Evolutionary conservation across 30 jellyfish, hydroid and myxozoan genomes (phyloP), one percentile per base, ranked within the genome.

Genomic region (Chrysaora quinquecirrha): DNA sequence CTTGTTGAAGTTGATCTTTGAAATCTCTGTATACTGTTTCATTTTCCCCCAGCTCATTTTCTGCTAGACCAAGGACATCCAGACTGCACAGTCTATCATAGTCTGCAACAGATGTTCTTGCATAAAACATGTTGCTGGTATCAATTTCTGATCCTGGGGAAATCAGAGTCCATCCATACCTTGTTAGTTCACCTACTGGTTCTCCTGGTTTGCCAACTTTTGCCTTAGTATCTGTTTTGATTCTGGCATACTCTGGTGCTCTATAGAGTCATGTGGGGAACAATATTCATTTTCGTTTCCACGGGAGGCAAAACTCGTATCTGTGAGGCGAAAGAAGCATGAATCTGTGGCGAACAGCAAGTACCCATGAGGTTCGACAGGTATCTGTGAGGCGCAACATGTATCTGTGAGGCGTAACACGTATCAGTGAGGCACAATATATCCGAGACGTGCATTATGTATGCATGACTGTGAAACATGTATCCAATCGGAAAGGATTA

Each of bases 21-120:
- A 77, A 77, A 75, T 61, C 30, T 9, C 24, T 20, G 30, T 47
- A 19, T 25, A 63, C 86, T n/a, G 75, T 2, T 10, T 71, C 0
- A 34, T 77, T 33, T 24, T n/a, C n/a, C n/a, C 71, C 71, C 24
- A 19, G 16, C 32, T 29, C 30, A 0, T 25, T 16, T 3, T 77
- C 86, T 63, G 24, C 35, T 22, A 77, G n/a, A 60, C 89, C 89
- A 18, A 77, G 0, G 12, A 77, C 72, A 34, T 77, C 89, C 60
- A 77, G 49, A 10, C 80, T 23, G 74, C 89, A 63, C 12, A 77
- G 86, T 12, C 48, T 23, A 7, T 63, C 86, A 77, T 77, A 77
- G 71, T 30, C 86, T 46, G 29, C 21, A 11, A 29, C 71, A 21
- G 68, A 27, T 21, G 82, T 14, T 20, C 29, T 27, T 9, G 86